Conservation (phyloP, 2,888 invertebrate genomes). For the Caenorhabditis sp. region DNA sequence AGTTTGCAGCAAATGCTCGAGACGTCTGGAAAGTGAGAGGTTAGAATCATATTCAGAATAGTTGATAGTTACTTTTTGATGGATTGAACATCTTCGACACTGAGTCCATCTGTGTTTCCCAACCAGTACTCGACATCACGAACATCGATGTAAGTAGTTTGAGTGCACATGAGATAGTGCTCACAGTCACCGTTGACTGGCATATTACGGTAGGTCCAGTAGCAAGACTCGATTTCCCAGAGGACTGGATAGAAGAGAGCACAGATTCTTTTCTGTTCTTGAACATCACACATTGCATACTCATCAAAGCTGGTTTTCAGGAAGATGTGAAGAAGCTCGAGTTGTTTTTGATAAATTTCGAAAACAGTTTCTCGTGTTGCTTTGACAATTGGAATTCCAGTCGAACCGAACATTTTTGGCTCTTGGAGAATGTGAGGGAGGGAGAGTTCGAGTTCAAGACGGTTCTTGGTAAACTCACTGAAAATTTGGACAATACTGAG, state of each 20-base stretch:
- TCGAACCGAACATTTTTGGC: slow-evolving; percentile 31
- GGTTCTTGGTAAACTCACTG: slow-evolving; percentile 51
- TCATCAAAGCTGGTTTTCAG: slow-evolving; percentile 44
- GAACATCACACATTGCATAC: slow-evolving; percentile 27
- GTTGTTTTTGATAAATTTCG: slow-evolving; percentile 55
- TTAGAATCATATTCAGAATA: background rate
- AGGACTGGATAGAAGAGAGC: slow-evolving; percentile 54
- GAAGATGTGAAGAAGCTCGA: slow-evolving; percentile 48
- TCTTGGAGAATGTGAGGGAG: slow-evolving; percentile 38
- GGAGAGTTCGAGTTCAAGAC: slow-evolving; percentile 47
- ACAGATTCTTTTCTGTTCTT: slow-evolving; percentile 53
- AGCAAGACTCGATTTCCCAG: slow-evolving; percentile 62
- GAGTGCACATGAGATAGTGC: slow-evolving; percentile 49
- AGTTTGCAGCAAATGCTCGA: slow-evolving; percentile 28
- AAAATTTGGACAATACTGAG: background rate
- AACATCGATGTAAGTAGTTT: slow-evolving; percentile 59
- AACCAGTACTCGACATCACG: slow-evolving; percentile 46
- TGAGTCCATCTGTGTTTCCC: slow-evolving; percentile 28
- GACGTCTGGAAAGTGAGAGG: background rate
- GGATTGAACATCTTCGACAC: background rate
- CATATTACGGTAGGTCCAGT: slow-evolving; percentile 63
- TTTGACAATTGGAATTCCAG: slow-evolving; percentile 49
- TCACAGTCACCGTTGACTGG: slow-evolving; percentile 24
- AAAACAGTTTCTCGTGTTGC: slow-evolving; percentile 44
- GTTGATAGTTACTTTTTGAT: slow-evolving; percentile 23